Evolutionary conservation across 2,797 vertebrate genomes (phyloP).

Genomic region (Platalea minor): DNA sequence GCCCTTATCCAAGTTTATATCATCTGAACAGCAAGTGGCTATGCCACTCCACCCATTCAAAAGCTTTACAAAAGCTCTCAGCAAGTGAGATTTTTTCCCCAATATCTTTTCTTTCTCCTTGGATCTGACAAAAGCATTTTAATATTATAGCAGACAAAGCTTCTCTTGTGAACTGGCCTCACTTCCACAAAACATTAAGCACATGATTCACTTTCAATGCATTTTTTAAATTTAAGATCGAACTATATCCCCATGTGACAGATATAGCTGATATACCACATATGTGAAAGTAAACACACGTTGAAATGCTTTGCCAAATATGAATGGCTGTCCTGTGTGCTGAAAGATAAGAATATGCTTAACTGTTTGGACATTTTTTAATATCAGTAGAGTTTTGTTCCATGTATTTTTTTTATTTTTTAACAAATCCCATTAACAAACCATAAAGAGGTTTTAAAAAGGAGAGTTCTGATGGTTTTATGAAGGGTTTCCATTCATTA

Average conservation of each 20-base stretch:
- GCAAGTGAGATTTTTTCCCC: background rate
- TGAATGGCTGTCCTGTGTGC: background rate
- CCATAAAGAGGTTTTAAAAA: background rate
- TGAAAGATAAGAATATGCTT: background rate
- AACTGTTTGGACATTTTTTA: background rate
- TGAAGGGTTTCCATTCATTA: background rate
- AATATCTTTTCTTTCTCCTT: background rate
- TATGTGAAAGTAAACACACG: background rate
- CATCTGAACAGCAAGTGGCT: constrained; percentile 23
- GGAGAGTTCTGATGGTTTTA: background rate
- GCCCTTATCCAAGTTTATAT: background rate
- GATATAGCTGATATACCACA: background rate
- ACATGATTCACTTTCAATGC: constrained; percentile 3
- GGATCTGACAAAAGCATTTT: background rate
- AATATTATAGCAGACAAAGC: background rate
- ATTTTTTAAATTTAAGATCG: background rate
- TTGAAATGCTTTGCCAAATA: background rate
- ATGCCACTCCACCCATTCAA: constrained; percentile 22
- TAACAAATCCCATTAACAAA: background rate
- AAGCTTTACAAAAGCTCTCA: constrained; percentile 1
- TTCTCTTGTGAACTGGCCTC: background rate
- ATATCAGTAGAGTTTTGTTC: background rate
- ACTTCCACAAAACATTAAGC: background rate
- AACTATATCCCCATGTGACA: constrained; percentile 6
- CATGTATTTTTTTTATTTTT: background rate